A percentile compares a stretch with the other conserved stretches of the same genome.
phyloP scores from a whole-genome alignment of 2,888 invertebrate genomes.

The Stegophylla sp. region DNA sequence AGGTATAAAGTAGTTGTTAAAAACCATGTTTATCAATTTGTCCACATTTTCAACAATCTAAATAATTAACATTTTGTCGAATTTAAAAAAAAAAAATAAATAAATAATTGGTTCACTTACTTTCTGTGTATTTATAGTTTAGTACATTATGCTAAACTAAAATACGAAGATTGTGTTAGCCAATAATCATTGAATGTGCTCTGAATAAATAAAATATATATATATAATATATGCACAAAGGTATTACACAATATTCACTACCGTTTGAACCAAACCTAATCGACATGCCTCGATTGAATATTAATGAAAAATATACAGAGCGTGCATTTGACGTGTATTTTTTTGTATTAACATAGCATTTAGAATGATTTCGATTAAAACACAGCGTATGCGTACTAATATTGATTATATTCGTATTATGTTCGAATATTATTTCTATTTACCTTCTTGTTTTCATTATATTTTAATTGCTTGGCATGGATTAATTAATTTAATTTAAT shows the following conservation, averaged over 20 bases:
- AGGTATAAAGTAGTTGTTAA: too few species aligned
- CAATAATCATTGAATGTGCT: slow-evolving; percentile 11
- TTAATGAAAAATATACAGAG: slow-evolving; percentile 53
- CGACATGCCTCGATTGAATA: slow-evolving; percentile 21
- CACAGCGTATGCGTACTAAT: not conserved
- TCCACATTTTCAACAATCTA: not conserved
- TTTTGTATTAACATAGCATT: not conserved
- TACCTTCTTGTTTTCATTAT: too few species aligned
- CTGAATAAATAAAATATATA: slow-evolving; percentile 21
- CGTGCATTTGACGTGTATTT: slow-evolving; percentile 14
- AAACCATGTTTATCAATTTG: not conserved
- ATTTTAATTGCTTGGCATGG: too few species aligned
- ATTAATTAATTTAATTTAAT: too few species aligned
- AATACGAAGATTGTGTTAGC: not conserved
- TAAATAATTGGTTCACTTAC: not conserved
- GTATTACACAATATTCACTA: slow-evolving; percentile 17
- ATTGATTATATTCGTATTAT: not conserved
- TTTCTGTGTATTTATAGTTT: not conserved
- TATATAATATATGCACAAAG: not conserved
- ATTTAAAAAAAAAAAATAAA: not conserved
- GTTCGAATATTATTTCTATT: too few species aligned
- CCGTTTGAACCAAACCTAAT: not conserved
- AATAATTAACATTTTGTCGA: not conserved
- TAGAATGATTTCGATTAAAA: not conserved
- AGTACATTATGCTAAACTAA: not conserved